These are phyloP conservation scores for Pediacus dermestoides DNA, from an alignment of 2,888 invertebrate species.

Conservation along the genomic window DNA sequence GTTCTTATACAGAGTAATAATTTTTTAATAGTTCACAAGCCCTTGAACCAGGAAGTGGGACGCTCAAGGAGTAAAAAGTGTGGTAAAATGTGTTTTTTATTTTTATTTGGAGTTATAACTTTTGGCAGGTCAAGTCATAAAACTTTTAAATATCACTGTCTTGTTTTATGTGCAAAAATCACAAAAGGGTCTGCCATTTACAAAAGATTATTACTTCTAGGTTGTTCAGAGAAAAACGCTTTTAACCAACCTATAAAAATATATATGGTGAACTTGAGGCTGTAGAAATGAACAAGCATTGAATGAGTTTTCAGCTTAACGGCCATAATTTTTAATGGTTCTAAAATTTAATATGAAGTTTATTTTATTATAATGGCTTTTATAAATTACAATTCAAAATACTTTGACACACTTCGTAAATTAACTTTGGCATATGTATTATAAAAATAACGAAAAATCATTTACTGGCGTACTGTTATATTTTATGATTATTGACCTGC, in stretches of 20 bases:
- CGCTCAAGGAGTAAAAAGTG: constrained; percentile 14
- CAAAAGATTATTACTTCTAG: constrained; percentile 13
- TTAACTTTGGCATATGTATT: constrained; percentile 12
- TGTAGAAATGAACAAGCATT: too few species aligned
- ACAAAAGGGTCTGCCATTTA: constrained; percentile 18
- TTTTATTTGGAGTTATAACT: constrained; percentile 23
- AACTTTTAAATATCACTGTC: constrained; percentile 23
- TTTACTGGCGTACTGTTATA: constrained; percentile 15
- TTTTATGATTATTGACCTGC: too few species aligned
- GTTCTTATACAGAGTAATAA: too few species aligned
- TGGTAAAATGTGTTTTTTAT: constrained; percentile 17
- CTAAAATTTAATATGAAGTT: constrained; percentile 18
- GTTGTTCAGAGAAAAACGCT: constrained; percentile 13
- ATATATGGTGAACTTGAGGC: too few species aligned
- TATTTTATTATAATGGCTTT: constrained; percentile 17
- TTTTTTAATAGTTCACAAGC: too few species aligned
- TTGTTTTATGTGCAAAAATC: constrained; percentile 22
- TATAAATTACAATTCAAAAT: constrained; percentile 19
- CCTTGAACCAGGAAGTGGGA: constrained; percentile 18
- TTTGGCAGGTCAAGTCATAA: constrained; percentile 29
- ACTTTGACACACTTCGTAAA: constrained; percentile 17
- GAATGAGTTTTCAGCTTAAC: constrained; percentile 14
- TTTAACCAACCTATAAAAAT: constrained; percentile 8
- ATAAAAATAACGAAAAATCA: constrained; percentile 14
- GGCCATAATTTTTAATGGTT: constrained; percentile 14